Evolutionary conservation across 1,140 invertebrate species (phyloP), one percentile per base, ranked within the genome.

Genomic region (Saxidomus purpurata): DNA sequence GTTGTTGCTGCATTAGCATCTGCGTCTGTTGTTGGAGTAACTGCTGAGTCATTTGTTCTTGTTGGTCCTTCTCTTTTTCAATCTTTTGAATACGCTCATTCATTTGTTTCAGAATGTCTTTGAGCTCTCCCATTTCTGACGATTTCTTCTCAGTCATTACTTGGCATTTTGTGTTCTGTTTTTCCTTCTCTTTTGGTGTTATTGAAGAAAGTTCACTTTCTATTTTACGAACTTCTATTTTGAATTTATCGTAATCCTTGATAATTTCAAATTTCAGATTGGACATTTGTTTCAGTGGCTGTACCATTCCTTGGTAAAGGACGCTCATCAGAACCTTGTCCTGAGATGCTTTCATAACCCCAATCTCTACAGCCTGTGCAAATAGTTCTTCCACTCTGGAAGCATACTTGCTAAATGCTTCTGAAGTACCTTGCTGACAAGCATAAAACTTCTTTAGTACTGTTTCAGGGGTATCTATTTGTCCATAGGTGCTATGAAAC

Each of bases 371-470:
- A 19, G 61, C 81, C 25, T 63, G 59, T 13, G 81, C 0, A 69
- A 84, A 84, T 9, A 84, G 15, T 11, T 84, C 38, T 71, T 84
- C 61, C 6, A 84, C 19, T 36, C 81, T 36, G 3, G 81, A 15
- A 52, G 2, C n/a, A 49, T 71, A 84, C 4, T 4, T n/a, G 3
- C 15, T 17, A 25, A 83, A 52, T 3, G 34, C 19, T 71, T 67
- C 61, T 1, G 1, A 1, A 36, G 11, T 0, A n/a, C 17, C 17
- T 38, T 86, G 83, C n/a, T 59, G 3, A 49, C 63, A 86, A 19
- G 47, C 69, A 52, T 86, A 76, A n/a, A 86, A 86, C 49, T 52
- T 76, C 15, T 52, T 47, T 25, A 76, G n/a, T 6, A 86, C 28
- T 19, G 43, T 31, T 38, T 86, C 83, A 2, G 40, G 6, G 6